A percentile compares a stretch with the other conserved stretches of the same genome.
These are phyloP conservation scores for Eulemur albifrons DNA, from an alignment of 2,797 vertebrate genomes.

Conservation along the genomic window DNA sequence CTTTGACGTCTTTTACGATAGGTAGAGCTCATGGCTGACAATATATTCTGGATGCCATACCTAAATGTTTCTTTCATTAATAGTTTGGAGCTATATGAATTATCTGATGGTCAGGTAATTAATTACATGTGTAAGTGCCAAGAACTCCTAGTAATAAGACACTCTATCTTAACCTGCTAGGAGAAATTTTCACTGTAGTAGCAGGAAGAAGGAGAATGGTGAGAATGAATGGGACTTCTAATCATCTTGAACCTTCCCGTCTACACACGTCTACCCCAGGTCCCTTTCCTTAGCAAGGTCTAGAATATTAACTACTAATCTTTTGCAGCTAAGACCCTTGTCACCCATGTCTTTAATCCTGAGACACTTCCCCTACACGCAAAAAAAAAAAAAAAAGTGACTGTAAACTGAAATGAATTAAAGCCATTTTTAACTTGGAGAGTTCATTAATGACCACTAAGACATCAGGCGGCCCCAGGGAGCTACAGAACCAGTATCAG, in stretches of 20 bases:
- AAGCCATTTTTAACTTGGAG: neutral
- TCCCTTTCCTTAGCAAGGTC: neutral
- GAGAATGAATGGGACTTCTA: rapidly evolving
- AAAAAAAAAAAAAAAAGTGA: neutral
- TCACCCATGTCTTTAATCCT: neutral
- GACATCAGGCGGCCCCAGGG: neutral
- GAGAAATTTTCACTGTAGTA: no score
- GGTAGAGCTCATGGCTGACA: rapidly evolving
- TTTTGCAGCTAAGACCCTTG: neutral
- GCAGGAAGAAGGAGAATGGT: neutral
- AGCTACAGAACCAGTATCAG: neutral
- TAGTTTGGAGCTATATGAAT: neutral
- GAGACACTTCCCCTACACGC: neutral
- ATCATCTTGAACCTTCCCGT: no score
- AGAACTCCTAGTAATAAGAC: neutral
- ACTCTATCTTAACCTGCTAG: neutral
- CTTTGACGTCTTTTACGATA: rapidly evolving
- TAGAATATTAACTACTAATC: neutral
- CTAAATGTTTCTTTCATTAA: neutral
- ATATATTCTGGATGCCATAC: neutral
- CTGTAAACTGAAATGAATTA: neutral
- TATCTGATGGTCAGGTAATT: neutral
- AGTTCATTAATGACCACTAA: neutral
- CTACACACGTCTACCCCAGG: rapidly evolving
- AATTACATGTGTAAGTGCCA: neutral